Conservation (phyloP, 1,140 invertebrate genomes). For the Phymorhynchus buccinoides region DNA sequence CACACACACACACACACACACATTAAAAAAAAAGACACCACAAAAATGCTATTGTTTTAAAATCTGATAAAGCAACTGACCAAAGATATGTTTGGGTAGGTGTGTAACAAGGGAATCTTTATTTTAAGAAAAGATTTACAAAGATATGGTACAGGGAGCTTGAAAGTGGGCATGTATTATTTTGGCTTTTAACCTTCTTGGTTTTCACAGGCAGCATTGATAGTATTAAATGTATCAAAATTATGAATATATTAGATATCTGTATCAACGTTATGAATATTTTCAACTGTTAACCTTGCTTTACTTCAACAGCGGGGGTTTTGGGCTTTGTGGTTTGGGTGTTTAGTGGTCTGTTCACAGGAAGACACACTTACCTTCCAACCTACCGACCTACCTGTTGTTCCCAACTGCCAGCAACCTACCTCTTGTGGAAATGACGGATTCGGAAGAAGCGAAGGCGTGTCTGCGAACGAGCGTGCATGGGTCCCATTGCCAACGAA, state of each 20-base stretch:
- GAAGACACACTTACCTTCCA: background rate
- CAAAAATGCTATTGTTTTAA: no score
- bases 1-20: no score
- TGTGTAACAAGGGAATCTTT: background rate
- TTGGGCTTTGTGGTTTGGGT: background rate
- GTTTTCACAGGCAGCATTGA: background rate
- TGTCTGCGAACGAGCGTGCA: background rate
- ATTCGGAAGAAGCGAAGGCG: background rate
- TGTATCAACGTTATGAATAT: background rate
- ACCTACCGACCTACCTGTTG: no score
- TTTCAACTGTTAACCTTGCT: no score
- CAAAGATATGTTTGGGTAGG: background rate
- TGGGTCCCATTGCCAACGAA: background rate
- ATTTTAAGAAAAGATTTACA: background rate
- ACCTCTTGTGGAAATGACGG: no score
- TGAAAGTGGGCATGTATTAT: background rate
- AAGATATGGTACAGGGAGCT: background rate
- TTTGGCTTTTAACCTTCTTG: background rate
- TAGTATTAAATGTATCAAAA: background rate
- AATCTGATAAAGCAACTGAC: no score
- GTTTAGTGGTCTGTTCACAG: constrained; percentile 3
- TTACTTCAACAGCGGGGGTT: background rate
- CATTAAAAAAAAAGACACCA: background rate
- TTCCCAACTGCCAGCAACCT: no score
- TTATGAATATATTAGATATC: no score